These are phyloP conservation scores for Iguana delicatissima DNA, from an alignment of 2,797 vertebrate species.

Conservation along the genomic window DNA sequence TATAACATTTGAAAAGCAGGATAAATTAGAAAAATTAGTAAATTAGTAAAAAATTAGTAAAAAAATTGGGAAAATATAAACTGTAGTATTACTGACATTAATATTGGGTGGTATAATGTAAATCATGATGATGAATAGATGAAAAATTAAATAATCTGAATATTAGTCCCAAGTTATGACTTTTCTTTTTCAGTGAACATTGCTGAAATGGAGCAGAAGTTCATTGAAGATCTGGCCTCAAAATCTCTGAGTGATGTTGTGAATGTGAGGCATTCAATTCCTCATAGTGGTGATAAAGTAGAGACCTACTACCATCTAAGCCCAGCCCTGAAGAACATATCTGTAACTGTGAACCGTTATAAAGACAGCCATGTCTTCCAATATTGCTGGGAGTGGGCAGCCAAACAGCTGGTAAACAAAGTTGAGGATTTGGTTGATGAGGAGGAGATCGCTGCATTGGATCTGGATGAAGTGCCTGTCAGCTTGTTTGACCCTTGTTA, in stretches of 20 bases:
- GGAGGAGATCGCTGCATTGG: neutral
- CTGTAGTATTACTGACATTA: neutral
- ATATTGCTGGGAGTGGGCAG: constrained; percentile 84
- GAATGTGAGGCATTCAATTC: constrained; percentile 64
- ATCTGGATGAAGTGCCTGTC: constrained; percentile 45
- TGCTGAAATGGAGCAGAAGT: constrained; percentile 66
- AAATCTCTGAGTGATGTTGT: constrained; percentile 77
- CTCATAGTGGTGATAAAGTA: rapidly evolving
- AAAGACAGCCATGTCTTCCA: constrained; percentile 86
- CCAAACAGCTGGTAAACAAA: constrained; percentile 18
- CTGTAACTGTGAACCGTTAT: constrained; percentile 69
- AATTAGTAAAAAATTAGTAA: no score
- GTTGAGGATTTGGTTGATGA: neutral
- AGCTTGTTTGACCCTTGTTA: constrained; percentile 79
- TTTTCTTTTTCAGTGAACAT: constrained; percentile 79
- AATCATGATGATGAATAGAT: neutral
- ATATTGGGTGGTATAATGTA: neutral
- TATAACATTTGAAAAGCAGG: neutral
- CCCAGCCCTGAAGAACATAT: constrained; percentile 76
- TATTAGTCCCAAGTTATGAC: neutral
- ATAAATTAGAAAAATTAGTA: neutral
- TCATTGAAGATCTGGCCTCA: constrained; percentile 72
- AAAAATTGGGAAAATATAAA: neutral
- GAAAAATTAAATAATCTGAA: neutral
- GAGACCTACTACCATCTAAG: constrained; percentile 83